Percentiles rank a stretch among this genome's conserved stretches.
Evolutionary conservation across 2,888 invertebrate genomes (phyloP).

Genomic region (Nomada flava): DNA sequence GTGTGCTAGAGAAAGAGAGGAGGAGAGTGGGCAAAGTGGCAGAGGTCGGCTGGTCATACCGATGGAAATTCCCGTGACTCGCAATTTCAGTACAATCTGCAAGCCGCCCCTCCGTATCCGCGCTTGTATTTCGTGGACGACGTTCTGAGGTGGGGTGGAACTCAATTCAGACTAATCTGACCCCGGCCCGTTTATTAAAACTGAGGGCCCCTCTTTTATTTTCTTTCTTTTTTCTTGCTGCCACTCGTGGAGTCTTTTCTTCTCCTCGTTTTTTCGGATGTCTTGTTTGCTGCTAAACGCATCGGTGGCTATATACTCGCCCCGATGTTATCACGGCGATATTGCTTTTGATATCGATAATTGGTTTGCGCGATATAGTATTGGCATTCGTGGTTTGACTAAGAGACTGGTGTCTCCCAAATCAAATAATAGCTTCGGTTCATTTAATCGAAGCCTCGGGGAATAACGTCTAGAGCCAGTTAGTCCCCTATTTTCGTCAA

Average conservation of each 20-base stretch:
- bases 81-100: conserved; percentile 76
- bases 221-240: not conserved
- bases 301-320: no score
- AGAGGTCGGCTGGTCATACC: conserved; percentile 69
- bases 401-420: not conserved
- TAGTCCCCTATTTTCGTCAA: conserved; percentile 71
- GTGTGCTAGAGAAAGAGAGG: not conserved
- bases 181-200: conserved; percentile 66
- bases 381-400: not conserved
- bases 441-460: conserved; percentile 24
- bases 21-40: conserved; percentile 46
- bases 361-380: no score
- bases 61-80: conserved; percentile 75
- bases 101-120: conserved; percentile 58
- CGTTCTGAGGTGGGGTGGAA: conserved; percentile 58
- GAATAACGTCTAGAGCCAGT: conserved; percentile 43
- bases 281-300: conserved; percentile 5
- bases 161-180: conserved; percentile 78
- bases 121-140: conserved; percentile 26
- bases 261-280: not conserved
- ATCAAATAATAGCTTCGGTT: not conserved
- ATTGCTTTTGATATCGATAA: no score
- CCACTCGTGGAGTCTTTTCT: not conserved
- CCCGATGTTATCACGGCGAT: no score
- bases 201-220: conserved; percentile 64